These are phyloP conservation scores for Gymnarchus niloticus DNA, from an alignment of 2,113 vertebrate genomes.

Conservation along the genomic window DNA sequence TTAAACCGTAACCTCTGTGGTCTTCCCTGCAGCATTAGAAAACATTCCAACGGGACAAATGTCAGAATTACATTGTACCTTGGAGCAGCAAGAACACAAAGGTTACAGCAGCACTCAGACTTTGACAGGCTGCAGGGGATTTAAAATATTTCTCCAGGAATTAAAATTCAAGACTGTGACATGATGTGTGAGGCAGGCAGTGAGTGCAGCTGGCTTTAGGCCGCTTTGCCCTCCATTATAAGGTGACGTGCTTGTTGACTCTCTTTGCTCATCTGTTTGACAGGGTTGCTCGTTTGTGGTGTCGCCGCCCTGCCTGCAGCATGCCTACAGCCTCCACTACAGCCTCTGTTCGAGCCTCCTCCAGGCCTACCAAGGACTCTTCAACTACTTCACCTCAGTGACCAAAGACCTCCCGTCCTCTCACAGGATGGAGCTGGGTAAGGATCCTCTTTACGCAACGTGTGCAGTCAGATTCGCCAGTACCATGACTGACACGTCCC, in stretches of 20 bases:
- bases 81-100: background rate
- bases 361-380: slow-evolving; percentile 87
- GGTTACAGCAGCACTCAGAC: background rate
- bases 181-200: background rate
- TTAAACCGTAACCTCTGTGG: background rate
- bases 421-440: slow-evolving; percentile 90
- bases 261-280: slow-evolving; percentile 16
- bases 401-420: slow-evolving; percentile 85
- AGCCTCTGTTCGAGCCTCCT: slow-evolving; percentile 86
- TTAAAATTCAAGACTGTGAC: background rate
- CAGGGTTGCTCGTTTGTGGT: slow-evolving; percentile 88
- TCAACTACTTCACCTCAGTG: slow-evolving; percentile 80
- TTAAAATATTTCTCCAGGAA: background rate
- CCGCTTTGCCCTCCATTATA: too few species aligned
- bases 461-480: background rate
- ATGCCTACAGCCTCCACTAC: slow-evolving; percentile 86
- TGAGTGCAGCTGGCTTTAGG: too few species aligned
- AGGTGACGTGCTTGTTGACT: too few species aligned
- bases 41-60: background rate
- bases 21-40: background rate
- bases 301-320: slow-evolving; percentile 85
- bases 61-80: background rate
- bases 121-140: too few species aligned
- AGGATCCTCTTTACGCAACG: background rate
- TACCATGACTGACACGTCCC: background rate